Evolutionary conservation across 2,797 vertebrate genomes (phyloP).

Genomic region (Apogon hyalosoma): DNA sequence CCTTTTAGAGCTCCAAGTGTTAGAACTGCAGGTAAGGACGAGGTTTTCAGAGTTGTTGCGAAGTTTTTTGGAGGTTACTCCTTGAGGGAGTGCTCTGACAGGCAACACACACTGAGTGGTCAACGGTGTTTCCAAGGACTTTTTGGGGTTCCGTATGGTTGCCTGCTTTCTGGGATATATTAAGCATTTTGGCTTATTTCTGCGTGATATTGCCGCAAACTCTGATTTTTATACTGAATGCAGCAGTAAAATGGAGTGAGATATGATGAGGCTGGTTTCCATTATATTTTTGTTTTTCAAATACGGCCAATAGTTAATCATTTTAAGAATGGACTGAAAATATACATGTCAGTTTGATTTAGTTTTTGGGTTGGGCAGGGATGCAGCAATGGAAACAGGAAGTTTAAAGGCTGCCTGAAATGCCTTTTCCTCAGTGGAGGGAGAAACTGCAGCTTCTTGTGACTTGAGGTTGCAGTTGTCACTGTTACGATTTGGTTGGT

Average conservation of each 20-base stretch:
- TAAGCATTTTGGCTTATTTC: constrained; percentile 41
- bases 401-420: constrained; percentile 24
- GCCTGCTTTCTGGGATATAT: constrained; percentile 62
- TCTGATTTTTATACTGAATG: constrained; percentile 45
- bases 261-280: constrained; percentile 23
- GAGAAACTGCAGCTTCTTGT: constrained; percentile 45
- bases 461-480: constrained; percentile 40
- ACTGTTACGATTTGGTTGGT: constrained; percentile 42
- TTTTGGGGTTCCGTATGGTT: constrained; percentile 68
- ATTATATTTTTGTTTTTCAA: constrained; percentile 24
- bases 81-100: constrained; percentile 81
- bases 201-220: constrained; percentile 41
- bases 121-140: constrained; percentile 74
- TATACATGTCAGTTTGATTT: constrained; percentile 11
- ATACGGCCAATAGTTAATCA: constrained; percentile 56
- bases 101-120: constrained; percentile 65
- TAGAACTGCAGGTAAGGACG: constrained; percentile 72
- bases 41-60: constrained; percentile 75
- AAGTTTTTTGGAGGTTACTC: constrained; percentile 76
- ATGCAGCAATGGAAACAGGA: constrained; percentile 29
- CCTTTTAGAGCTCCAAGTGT: constrained; percentile 80
- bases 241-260: constrained; percentile 30
- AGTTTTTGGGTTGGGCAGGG: constrained; percentile 26
- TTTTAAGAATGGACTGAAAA: constrained; percentile 17
- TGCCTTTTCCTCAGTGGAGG: constrained; percentile 46